phyloP scores from a whole-genome alignment of 2,113 vertebrate species.

The Crotalus helleri region DNA sequence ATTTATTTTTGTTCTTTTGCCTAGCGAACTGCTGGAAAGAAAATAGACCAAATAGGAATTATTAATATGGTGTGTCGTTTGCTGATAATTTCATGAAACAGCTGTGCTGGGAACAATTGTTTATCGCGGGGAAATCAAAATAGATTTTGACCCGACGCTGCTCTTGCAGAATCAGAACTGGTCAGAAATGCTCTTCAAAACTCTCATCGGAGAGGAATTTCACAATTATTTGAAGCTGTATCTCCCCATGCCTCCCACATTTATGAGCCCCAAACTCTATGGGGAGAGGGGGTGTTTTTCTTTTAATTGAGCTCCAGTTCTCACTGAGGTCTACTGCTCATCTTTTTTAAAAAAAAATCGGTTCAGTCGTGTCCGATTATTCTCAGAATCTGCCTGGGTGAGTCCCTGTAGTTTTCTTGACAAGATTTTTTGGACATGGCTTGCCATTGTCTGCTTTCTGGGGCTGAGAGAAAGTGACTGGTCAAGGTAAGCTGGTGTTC shows the following conservation, averaged over 20 bases:
- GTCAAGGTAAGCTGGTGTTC: too few species aligned
- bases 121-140: neutral
- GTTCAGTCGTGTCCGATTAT: neutral
- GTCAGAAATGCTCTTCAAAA: neutral
- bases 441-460: too few species aligned
- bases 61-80: slow-evolving; percentile 11
- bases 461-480: too few species aligned
- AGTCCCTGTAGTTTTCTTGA: neutral
- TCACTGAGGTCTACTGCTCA: neutral
- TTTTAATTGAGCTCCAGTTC: neutral
- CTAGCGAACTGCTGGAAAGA: neutral
- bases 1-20: neutral
- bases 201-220: neutral
- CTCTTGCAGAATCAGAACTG: neutral
- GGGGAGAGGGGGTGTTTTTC: neutral
- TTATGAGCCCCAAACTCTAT: neutral
- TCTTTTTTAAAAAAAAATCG: neutral
- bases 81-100: slow-evolving; percentile 6
- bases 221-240: neutral
- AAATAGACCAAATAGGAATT: slow-evolving; percentile 11
- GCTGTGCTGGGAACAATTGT: neutral
- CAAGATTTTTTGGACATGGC: neutral
- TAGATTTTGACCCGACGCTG: slow-evolving; percentile 1
- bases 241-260: neutral
- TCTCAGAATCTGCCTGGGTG: neutral